These are phyloP conservation scores for Symphodus melops DNA, from an alignment of 2,113 vertebrate genomes.

Conservation along the genomic window DNA sequence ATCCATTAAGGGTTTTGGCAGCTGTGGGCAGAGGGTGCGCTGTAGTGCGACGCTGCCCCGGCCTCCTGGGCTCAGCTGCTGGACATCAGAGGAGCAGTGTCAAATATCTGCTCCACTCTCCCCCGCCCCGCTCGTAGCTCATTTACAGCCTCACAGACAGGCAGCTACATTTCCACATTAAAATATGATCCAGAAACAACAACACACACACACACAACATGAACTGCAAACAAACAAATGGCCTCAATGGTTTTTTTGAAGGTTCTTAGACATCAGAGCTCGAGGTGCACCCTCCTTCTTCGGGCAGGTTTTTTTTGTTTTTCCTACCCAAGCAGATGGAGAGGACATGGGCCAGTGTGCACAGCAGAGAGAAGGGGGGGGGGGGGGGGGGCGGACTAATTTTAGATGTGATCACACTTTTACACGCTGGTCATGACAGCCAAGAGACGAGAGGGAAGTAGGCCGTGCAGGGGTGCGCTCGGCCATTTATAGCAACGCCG, in stretches of 20 bases:
- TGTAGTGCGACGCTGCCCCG: conserved; percentile 48
- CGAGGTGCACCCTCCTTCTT: conserved; percentile 16
- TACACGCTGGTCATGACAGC: conserved; percentile 75
- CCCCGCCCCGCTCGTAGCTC: conserved; percentile 30
- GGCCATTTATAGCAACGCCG: conserved; percentile 67
- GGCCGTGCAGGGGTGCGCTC: conserved; percentile 23
- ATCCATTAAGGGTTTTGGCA: conserved; percentile 26
- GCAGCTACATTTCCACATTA: conserved; percentile 30
- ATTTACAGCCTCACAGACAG: conserved; percentile 45
- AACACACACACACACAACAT: background rate
- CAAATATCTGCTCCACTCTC: conserved; percentile 53
- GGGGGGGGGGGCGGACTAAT: conserved; percentile 58
- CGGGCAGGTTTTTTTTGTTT: conserved; percentile 54
- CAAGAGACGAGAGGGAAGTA: conserved; percentile 41
- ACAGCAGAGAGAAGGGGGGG: conserved; percentile 46
- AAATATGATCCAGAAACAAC: conserved; percentile 18
- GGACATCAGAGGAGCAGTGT: conserved; percentile 72
- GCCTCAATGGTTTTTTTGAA: background rate
- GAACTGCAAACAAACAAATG: background rate
- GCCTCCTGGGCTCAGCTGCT: conserved; percentile 68
- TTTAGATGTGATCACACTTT: conserved; percentile 75
- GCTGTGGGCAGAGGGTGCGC: conserved; percentile 31
- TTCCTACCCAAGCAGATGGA: conserved; percentile 78
- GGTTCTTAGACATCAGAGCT: background rate
- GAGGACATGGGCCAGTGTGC: conserved; percentile 73